Percentiles rank a stretch among this genome's conserved stretches.
Evolutionary conservation across 2,888 invertebrate genomes (phyloP).

Genomic region (Pyrochroa serraticornis): DNA sequence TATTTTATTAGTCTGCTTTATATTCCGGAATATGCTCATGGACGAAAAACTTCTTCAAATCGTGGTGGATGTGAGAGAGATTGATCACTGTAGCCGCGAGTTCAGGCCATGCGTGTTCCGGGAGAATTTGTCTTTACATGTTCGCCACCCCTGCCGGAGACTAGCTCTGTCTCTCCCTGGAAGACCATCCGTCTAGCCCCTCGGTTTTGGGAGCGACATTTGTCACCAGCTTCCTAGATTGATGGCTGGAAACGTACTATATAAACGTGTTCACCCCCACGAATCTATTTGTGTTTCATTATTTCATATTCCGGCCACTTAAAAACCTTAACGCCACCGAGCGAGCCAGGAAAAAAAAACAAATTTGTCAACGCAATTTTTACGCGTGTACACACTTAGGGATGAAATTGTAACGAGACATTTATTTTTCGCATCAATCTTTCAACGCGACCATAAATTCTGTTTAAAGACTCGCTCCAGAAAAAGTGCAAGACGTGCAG

Average conservation of each 20-base stretch:
- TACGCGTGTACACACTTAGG: too few relatives aligned
- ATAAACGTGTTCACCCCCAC: conserved; percentile 17
- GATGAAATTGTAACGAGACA: too few relatives aligned
- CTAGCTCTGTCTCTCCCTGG: neutral
- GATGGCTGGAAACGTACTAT: conserved; percentile 10
- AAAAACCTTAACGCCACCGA: too few relatives aligned
- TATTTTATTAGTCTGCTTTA: conserved; percentile 26
- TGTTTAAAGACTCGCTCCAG: too few relatives aligned
- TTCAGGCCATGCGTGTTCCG: conserved; percentile 22
- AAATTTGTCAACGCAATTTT: neutral
- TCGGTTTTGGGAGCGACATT: conserved; percentile 2
- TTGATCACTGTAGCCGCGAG: conserved; percentile 24
- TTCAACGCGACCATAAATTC: too few relatives aligned
- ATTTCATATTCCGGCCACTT: too few relatives aligned
- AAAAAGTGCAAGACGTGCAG: too few relatives aligned
- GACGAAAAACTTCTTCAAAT: conserved; percentile 23
- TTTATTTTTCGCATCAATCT: too few relatives aligned
- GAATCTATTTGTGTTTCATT: conserved; percentile 7
- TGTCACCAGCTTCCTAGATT: conserved; percentile 12
- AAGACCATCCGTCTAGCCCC: neutral
- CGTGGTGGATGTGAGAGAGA: conserved; percentile 22
- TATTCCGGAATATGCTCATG: conserved; percentile 20
- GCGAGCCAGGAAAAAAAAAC: neutral
- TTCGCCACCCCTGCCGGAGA: conserved; percentile 19
- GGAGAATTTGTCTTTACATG: conserved; percentile 26